These are phyloP conservation scores for Onthophagus sagittarius DNA, from an alignment of 2,888 invertebrate genomes.

Conservation along the genomic window DNA sequence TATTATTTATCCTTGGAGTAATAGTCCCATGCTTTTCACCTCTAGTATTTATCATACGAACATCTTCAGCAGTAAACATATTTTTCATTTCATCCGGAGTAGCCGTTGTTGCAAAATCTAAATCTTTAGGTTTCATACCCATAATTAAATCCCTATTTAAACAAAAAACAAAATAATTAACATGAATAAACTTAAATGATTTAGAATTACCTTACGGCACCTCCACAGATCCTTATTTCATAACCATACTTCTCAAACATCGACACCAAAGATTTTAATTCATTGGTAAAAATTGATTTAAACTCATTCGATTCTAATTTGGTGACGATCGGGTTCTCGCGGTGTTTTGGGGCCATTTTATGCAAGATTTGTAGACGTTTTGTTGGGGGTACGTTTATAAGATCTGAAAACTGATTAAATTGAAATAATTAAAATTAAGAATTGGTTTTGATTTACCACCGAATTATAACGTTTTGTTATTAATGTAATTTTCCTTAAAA, in stretches of 20 bases:
- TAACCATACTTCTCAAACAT: slow-evolving; percentile 77
- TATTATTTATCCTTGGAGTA: slow-evolving; percentile 90
- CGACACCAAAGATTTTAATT: slow-evolving; percentile 65
- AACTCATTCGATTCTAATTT: slow-evolving; percentile 73
- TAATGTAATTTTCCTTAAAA: not conserved
- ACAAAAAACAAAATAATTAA: not conserved
- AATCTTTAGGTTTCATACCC: slow-evolving; percentile 76
- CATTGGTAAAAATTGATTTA: slow-evolving; percentile 75
- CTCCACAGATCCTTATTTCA: slow-evolving; percentile 93
- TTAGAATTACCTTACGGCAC: slow-evolving; percentile 74
- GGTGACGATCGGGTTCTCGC: slow-evolving; percentile 64
- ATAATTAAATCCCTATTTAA: slow-evolving; percentile 70
- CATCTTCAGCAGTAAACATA: slow-evolving; percentile 78
- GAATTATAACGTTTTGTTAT: not conserved
- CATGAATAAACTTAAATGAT: not conserved
- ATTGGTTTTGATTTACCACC: not conserved
- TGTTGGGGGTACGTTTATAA: not conserved
- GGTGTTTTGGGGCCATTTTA: slow-evolving; percentile 40
- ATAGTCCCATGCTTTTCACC: slow-evolving; percentile 96
- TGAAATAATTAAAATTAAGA: not conserved
- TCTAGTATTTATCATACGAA: slow-evolving; percentile 88
- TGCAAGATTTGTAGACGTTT: slow-evolving; percentile 14
- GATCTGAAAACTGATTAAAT: slow-evolving; percentile 1
- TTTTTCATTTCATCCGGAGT: slow-evolving; percentile 95
- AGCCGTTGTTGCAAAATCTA: slow-evolving; percentile 97